phyloP scores from a whole-genome alignment of 2,113 vertebrate genomes.

The Prionailurus viverrinus region DNA sequence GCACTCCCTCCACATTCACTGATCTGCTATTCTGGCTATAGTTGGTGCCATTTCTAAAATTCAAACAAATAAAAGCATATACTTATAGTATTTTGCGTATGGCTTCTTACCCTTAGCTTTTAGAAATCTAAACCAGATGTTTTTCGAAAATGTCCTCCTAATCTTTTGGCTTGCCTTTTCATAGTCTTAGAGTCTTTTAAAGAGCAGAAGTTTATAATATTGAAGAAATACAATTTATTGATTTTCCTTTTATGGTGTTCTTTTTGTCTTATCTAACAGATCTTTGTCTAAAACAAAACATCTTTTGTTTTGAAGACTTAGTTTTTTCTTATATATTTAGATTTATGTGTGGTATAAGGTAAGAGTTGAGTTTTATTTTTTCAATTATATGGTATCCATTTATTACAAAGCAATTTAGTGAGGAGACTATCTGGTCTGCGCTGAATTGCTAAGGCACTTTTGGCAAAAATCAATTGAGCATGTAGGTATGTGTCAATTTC shows the following conservation, averaged over 20 bases:
- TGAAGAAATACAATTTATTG: background rate
- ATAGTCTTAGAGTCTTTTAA: background rate
- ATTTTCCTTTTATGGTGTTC: background rate
- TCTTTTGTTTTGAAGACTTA: background rate
- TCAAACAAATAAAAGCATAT: background rate
- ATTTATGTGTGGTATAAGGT: background rate
- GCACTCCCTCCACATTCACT: background rate
- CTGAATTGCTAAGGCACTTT: background rate
- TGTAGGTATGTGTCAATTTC: background rate
- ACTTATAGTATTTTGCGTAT: background rate
- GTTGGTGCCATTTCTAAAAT: background rate
- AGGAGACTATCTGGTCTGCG: background rate
- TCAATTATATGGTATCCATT: background rate
- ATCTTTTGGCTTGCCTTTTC: background rate
- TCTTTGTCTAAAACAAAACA: background rate
- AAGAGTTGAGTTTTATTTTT: background rate
- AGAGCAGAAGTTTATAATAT: constrained; percentile 1
- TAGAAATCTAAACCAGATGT: background rate
- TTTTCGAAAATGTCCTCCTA: background rate
- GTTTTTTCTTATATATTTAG: background rate
- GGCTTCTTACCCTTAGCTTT: background rate
- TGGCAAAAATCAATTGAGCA: background rate
- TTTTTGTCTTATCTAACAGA: background rate
- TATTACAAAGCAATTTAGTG: background rate
- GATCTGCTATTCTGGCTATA: background rate